phyloP scores from a whole-genome alignment of 2,888 invertebrate genomes.

The Molorchus minor region DNA sequence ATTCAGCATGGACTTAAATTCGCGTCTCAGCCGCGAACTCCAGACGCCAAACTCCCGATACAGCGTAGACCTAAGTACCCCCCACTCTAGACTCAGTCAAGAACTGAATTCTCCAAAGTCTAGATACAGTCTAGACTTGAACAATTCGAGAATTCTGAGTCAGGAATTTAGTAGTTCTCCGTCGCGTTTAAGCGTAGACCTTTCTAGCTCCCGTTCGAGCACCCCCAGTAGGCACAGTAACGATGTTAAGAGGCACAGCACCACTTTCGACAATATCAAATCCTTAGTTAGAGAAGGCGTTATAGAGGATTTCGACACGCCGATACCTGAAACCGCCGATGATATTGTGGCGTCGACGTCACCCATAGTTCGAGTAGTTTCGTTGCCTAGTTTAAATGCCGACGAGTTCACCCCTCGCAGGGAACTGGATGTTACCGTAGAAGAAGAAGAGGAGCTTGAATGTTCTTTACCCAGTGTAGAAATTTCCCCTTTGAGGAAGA shows the following conservation, averaged over 20 bases:
- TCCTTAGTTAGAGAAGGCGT: conserved; percentile 77
- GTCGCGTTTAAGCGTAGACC: conserved; percentile 55
- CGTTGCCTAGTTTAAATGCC: conserved; percentile 71
- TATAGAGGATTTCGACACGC: conserved; percentile 67
- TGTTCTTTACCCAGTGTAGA: conserved; percentile 70
- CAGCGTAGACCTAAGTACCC: conserved; percentile 74
- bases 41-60: conserved; percentile 73
- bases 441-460: conserved; percentile 77
- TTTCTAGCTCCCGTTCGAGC: conserved; percentile 58
- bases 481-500: conserved; percentile 75
- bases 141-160: conserved; percentile 61
- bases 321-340: conserved; percentile 69
- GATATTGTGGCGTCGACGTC: conserved; percentile 69
- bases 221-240: conserved; percentile 66
- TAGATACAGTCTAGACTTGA: conserved; percentile 70
- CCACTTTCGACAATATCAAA: conserved; percentile 80
- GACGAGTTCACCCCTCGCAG: conserved; percentile 70
- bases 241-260: conserved; percentile 77
- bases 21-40: conserved; percentile 63
- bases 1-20: conserved; percentile 66
- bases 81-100: conserved; percentile 66
- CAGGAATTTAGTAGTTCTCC: conserved; percentile 58
- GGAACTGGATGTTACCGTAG: conserved; percentile 75
- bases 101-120: conserved; percentile 71
- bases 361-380: conserved; percentile 75